phyloP scores from a whole-genome alignment of 2,113 vertebrate species.

The Pachyramphus minor region DNA sequence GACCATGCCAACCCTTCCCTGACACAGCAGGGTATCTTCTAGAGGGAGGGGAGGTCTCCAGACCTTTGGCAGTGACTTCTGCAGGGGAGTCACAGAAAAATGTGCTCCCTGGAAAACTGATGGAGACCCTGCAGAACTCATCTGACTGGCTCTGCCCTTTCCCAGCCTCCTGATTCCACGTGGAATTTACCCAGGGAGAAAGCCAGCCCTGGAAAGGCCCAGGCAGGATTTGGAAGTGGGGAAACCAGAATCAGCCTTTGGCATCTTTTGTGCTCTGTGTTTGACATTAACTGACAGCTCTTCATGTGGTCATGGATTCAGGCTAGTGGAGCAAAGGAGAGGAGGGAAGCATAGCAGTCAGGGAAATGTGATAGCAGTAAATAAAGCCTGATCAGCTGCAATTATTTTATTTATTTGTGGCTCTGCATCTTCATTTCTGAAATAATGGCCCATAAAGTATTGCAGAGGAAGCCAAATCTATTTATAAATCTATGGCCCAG shows the following conservation, averaged over 20 bases:
- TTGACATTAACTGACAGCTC: background rate
- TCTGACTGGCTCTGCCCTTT: background rate
- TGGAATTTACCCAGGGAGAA: background rate
- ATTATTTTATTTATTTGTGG: slow-evolving; percentile 52
- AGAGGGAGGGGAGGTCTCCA: background rate
- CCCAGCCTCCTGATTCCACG: background rate
- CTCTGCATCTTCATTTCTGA: slow-evolving; percentile 41
- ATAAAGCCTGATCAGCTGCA: slow-evolving; percentile 17
- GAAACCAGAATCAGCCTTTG: background rate
- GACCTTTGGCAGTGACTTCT: background rate
- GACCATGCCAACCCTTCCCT: background rate
- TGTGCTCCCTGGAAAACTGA: background rate
- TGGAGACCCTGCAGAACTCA: background rate
- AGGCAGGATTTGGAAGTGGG: background rate
- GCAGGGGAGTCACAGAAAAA: background rate
- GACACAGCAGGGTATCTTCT: background rate
- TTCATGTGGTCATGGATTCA: background rate
- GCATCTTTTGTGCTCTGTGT: background rate
- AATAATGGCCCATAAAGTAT: slow-evolving; percentile 57
- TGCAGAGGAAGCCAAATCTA: slow-evolving; percentile 38
- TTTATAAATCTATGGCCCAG: slow-evolving; percentile 52
- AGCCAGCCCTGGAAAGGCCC: background rate
- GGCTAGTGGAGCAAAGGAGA: background rate
- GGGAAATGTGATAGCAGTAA: background rate
- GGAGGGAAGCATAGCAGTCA: background rate